Conservation (phyloP, 1,140 invertebrate species). For the Drosophila ananassae region DNA sequence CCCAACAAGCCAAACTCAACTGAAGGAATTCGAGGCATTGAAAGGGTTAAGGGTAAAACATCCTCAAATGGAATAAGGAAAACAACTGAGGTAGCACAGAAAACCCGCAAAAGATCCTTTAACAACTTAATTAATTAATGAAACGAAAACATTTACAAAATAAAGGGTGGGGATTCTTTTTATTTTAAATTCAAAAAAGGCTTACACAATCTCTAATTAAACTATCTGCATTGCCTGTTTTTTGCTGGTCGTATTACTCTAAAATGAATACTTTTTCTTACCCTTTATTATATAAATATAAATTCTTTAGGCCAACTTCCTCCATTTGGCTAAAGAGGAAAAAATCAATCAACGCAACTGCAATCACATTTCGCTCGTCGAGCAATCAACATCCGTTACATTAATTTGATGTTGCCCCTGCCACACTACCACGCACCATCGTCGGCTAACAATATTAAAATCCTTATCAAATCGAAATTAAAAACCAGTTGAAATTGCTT, state of each 20-base stretch:
- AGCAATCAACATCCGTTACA: constrained; percentile 75
- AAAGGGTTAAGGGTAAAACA: constrained; percentile 29
- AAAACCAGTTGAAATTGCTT: constrained; percentile 78
- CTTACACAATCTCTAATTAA: not conserved
- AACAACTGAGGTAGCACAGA: constrained; percentile 33
- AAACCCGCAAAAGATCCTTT: constrained; percentile 17
- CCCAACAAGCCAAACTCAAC: constrained; percentile 24
- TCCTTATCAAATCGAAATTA: constrained; percentile 81
- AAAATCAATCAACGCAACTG: constrained; percentile 58
- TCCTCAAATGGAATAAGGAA: constrained; percentile 13
- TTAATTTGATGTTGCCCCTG: constrained; percentile 70
- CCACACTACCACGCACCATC: constrained; percentile 15
- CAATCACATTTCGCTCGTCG: constrained; percentile 55
- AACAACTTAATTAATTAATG: constrained; percentile 40
- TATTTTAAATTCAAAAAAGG: not conserved
- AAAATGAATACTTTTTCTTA: not conserved
- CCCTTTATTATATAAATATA: not conserved
- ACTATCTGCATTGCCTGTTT: not conserved
- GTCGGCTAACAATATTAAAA: constrained; percentile 73
- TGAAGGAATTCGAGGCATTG: constrained; percentile 11
- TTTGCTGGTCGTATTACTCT: too few species aligned
- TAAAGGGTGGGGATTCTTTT: not conserved
- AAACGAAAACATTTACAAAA: constrained; percentile 26
- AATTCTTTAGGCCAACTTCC: not conserved
- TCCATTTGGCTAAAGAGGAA: constrained; percentile 3